These are phyloP conservation scores for Palythoa heliodiscus DNA, from an alignment of 92 coral and sea anemone species.

Conservation along the genomic window DNA sequence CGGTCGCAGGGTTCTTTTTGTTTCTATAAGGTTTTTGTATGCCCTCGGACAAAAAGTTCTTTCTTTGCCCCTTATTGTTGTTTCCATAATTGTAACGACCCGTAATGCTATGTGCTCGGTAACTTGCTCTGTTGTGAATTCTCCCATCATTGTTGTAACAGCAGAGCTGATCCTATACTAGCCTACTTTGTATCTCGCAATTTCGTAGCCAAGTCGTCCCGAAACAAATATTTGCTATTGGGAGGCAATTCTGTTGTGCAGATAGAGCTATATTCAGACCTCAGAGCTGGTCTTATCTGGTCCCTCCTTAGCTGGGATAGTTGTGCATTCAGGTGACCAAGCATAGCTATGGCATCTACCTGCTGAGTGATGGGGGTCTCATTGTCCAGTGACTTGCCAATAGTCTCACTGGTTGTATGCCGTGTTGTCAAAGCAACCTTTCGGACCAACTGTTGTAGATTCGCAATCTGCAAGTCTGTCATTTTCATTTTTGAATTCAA, in stretches of 20 bases:
- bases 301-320: slow-evolving; percentile 43
- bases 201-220: slow-evolving; percentile 50
- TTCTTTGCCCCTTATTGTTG: background rate
- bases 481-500: slow-evolving; percentile 5
- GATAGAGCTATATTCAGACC: slow-evolving; percentile 47
- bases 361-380: slow-evolving; percentile 5
- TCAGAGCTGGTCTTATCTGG: slow-evolving; percentile 51
- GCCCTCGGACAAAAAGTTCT: background rate
- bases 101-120: slow-evolving; percentile 9
- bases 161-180: slow-evolving; percentile 48
- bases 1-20: background rate
- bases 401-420: slow-evolving; percentile 3
- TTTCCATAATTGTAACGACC: background rate
- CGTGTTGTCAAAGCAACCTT: slow-evolving; percentile 24
- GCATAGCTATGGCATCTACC: background rate
- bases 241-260: slow-evolving; percentile 41
- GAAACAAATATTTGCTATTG: slow-evolving; percentile 36
- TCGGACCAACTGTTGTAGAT: background rate
- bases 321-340: slow-evolving; percentile 29
- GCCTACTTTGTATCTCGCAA: slow-evolving; percentile 56
- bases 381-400: background rate
- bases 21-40: background rate
- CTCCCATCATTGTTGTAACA: slow-evolving; percentile 12
- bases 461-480: slow-evolving; percentile 10
- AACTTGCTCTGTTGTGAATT: background rate